Percentiles rank a stretch among this genome's conserved stretches.
phyloP scores from a whole-genome alignment of 2,888 invertebrate genomes.

The Leucania comma region DNA sequence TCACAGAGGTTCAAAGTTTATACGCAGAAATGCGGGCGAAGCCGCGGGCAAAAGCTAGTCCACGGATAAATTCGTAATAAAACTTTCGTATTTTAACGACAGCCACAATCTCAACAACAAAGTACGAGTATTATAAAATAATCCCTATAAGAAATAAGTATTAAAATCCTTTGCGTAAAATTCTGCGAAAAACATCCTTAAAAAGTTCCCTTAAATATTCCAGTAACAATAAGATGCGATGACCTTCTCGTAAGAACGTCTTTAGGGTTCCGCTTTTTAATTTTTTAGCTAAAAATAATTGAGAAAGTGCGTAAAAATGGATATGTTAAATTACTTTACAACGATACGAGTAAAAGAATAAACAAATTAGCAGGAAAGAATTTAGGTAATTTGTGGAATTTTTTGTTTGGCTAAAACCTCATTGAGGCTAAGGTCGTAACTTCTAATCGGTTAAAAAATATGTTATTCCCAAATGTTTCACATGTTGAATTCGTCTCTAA shows the following conservation, averaged over 20 bases:
- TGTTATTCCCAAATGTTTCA: too few species aligned
- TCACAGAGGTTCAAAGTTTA: too few species aligned
- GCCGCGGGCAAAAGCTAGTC: too few species aligned
- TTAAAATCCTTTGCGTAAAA: constrained; percentile 51
- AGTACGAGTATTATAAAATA: constrained; percentile 32
- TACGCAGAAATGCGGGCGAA: too few species aligned
- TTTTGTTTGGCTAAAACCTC: background rate
- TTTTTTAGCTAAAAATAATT: background rate
- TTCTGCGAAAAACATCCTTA: constrained; percentile 41
- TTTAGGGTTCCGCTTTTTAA: constrained; percentile 34
- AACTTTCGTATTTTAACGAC: constrained; percentile 30
- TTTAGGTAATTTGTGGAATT: background rate
- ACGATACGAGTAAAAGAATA: background rate
- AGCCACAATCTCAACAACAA: constrained; percentile 36
- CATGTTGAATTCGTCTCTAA: too few species aligned
- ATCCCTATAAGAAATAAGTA: constrained; percentile 30
- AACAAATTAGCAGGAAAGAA: background rate
- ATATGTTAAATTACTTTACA: too few species aligned
- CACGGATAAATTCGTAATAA: constrained; percentile 15
- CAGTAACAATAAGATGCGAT: constrained; percentile 47
- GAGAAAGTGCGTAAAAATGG: background rate
- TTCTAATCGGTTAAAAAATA: background rate
- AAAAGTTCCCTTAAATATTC: constrained; percentile 56
- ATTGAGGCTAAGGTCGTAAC: background rate
- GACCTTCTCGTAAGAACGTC: constrained; percentile 41